Conservation (phyloP, 2,888 invertebrate species). For the Carpatolechia fugitivella region DNA sequence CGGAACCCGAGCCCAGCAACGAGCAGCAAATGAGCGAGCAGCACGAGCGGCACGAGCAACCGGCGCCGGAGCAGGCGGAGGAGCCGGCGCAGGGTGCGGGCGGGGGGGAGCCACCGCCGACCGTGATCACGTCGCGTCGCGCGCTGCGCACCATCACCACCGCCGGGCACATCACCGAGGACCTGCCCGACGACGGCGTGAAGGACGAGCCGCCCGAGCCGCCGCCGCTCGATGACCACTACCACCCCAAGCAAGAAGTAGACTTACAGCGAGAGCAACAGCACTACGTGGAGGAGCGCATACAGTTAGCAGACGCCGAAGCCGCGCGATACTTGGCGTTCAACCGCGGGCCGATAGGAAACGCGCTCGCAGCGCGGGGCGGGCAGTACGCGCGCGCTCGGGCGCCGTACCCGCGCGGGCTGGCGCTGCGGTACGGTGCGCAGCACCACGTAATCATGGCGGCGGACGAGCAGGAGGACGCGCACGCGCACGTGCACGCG, state of each 20-base stretch:
- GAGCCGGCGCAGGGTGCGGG: too few relatives aligned
- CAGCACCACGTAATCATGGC: constrained; percentile 60
- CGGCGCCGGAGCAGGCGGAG: constrained; percentile 16
- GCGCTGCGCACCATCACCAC: constrained; percentile 80
- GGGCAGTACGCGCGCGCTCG: too few relatives aligned
- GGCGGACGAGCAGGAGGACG: constrained; percentile 46
- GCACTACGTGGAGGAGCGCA: constrained; percentile 59
- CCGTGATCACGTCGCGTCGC: constrained; percentile 78
- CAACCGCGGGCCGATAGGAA: constrained; percentile 55
- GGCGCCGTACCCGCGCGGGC: constrained; percentile 38
- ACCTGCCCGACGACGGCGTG: constrained; percentile 46
- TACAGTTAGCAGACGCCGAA: constrained; percentile 57
- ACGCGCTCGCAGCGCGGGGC: constrained; percentile 28
- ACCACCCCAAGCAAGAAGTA: constrained; percentile 47
- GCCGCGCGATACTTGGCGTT: constrained; percentile 65
- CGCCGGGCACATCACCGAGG: constrained; percentile 77
- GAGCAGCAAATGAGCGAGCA: constrained; percentile 28
- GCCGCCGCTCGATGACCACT: constrained; percentile 41
- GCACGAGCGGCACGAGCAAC: too few relatives aligned
- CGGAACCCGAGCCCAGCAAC: constrained; percentile 14
- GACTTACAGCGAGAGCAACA: constrained; percentile 39
- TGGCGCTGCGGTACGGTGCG: constrained; percentile 57
- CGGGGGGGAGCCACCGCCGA: constrained; percentile 41
- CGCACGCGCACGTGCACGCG: constrained; percentile 49
- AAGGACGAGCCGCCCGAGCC: constrained; percentile 65